A percentile compares a stretch with the other conserved stretches of the same genome.
These are phyloP conservation scores for Macquaria australasica DNA, from an alignment of 2,113 vertebrate genomes.

Conservation along the genomic window DNA sequence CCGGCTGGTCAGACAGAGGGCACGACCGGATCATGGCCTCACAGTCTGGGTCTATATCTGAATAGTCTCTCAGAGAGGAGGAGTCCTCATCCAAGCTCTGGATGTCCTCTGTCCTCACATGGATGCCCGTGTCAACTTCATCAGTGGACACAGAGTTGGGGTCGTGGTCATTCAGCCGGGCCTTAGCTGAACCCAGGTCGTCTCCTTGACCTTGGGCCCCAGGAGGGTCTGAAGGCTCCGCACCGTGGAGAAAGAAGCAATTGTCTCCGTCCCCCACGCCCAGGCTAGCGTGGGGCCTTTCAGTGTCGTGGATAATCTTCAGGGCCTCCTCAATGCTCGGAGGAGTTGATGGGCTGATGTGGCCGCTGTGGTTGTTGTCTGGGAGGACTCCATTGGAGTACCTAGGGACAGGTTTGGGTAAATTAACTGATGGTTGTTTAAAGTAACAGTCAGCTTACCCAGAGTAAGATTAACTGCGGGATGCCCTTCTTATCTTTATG, in stretches of 20 bases:
- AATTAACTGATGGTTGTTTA: conserved; percentile 1
- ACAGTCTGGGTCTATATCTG: conserved; percentile 94
- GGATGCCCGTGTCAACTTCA: conserved; percentile 97
- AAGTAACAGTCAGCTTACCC: neutral
- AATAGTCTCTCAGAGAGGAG: conserved; percentile 95
- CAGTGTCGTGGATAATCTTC: conserved; percentile 95
- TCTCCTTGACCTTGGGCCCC: conserved; percentile 59
- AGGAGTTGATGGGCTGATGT: conserved; percentile 85
- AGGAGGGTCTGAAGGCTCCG: conserved; percentile 64
- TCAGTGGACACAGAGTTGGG: conserved; percentile 91
- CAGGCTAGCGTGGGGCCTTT: conserved; percentile 85
- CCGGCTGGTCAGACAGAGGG: conserved; percentile 68
- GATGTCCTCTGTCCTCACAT: conserved; percentile 96
- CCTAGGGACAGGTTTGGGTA: conserved; percentile 33
- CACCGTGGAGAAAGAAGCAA: conserved; percentile 93
- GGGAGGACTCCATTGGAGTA: conserved; percentile 88
- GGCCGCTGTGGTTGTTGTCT: conserved; percentile 80
- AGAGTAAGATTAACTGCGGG: neutral
- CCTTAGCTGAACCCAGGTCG: conserved; percentile 79
- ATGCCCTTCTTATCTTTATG: neutral
- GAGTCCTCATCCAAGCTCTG: conserved; percentile 97
- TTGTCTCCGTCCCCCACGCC: conserved; percentile 85
- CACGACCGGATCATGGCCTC: conserved; percentile 84
- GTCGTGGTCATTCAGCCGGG: conserved; percentile 84
- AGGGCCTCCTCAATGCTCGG: conserved; percentile 97